Evolutionary conservation across 2,797 vertebrate species (phyloP).

Genomic region (Poeciliopsis gracilis): DNA sequence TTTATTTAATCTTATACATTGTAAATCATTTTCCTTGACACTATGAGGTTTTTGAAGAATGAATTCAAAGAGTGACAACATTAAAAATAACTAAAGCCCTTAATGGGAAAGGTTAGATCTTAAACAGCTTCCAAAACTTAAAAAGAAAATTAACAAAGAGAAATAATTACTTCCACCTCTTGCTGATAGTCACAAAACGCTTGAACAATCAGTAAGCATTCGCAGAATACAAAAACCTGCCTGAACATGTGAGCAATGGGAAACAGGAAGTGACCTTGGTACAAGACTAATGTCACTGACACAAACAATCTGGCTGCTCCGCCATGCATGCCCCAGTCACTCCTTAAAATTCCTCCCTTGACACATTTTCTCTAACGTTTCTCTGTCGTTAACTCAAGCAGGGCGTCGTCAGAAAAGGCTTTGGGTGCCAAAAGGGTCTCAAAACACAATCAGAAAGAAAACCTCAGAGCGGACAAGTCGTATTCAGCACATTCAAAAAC

Average conservation of each 20-base stretch:
- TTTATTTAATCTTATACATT: not conserved
- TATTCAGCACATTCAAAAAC: conserved; percentile 1
- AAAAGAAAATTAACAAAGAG: not conserved
- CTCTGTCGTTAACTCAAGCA: conserved; percentile 2
- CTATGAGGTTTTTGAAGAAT: not conserved
- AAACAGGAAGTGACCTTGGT: conserved; percentile 65
- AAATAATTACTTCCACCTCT: not conserved
- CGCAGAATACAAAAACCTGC: conserved; percentile 19
- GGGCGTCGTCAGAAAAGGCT: not conserved
- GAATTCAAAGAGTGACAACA: not conserved
- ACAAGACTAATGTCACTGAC: conserved; percentile 29
- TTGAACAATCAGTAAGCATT: conserved; percentile 12
- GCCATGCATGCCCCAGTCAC: not conserved
- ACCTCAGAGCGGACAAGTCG: too few relatives aligned
- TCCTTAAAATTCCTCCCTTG: conserved; percentile 7
- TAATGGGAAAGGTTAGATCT: not conserved
- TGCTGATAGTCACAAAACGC: not conserved
- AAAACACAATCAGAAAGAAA: not conserved
- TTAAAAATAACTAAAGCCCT: not conserved
- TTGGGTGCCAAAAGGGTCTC: not conserved
- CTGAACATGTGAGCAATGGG: conserved; percentile 40
- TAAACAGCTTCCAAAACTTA: not conserved
- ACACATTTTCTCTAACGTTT: conserved; percentile 6
- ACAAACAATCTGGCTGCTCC: conserved; percentile 3
- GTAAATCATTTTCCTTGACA: not conserved